Percentiles rank a stretch among this genome's conserved stretches.
phyloP scores from a whole-genome alignment of 2,797 vertebrate genomes.

The Lacerta agilis region DNA sequence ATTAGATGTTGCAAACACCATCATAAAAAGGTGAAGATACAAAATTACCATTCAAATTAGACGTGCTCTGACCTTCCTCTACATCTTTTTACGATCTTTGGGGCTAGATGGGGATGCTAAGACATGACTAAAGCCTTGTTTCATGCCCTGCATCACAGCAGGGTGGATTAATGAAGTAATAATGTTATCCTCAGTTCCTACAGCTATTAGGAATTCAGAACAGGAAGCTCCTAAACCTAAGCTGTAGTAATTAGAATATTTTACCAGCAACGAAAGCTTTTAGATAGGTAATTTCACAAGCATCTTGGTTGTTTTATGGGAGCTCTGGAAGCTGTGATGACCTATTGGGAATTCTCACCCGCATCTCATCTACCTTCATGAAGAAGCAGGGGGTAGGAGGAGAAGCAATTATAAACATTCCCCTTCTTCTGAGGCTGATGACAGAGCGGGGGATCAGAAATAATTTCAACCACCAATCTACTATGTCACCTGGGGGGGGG shows the following conservation, averaged over 20 bases:
- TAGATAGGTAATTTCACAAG: slow-evolving; percentile 24
- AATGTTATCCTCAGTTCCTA: slow-evolving; percentile 4
- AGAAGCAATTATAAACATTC: background rate
- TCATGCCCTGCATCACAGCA: slow-evolving; percentile 13
- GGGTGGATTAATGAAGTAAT: slow-evolving; percentile 46
- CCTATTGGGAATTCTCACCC: slow-evolving; percentile 38
- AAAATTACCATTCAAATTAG: slow-evolving; percentile 36
- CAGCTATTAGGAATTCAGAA: slow-evolving; percentile 32
- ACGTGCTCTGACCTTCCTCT: slow-evolving; percentile 2
- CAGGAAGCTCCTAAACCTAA: slow-evolving; percentile 10
- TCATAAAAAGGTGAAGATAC: slow-evolving; percentile 11
- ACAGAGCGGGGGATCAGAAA: background rate
- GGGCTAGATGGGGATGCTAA: slow-evolving; percentile 23
- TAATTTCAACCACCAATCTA: slow-evolving; percentile 1
- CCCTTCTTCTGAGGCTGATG: background rate
- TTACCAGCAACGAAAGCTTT: slow-evolving; percentile 23
- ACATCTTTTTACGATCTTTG: slow-evolving; percentile 25
- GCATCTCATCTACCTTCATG: slow-evolving; percentile 5
- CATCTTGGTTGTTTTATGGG: slow-evolving; percentile 1
- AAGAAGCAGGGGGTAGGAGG: background rate
- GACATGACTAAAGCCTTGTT: slow-evolving; percentile 28
- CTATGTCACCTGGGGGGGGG: fast-evolving
- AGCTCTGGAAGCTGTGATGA: background rate
- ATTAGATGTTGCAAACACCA: slow-evolving; percentile 28
- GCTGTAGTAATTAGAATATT: background rate